A percentile compares a stretch with the other conserved stretches of the same genome.
Evolutionary conservation across 2,113 vertebrate genomes (phyloP).

Genomic region (Leucosticte australis): DNA sequence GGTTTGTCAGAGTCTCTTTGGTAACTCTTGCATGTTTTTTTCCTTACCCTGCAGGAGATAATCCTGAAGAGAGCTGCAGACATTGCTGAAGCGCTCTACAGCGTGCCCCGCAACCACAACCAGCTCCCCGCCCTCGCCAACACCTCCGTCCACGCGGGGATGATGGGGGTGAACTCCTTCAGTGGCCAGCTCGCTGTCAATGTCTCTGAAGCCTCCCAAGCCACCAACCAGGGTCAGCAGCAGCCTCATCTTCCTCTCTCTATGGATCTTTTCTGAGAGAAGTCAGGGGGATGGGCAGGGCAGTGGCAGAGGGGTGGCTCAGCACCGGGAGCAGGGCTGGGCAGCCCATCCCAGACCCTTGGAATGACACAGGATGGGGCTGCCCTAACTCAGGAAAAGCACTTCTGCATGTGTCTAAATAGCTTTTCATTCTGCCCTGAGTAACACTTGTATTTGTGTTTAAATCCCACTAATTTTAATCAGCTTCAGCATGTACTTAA

Average conservation of each 20-base stretch:
- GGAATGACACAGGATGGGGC: not conserved
- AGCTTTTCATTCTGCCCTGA: not conserved
- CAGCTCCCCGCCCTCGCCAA: slow-evolving; percentile 90
- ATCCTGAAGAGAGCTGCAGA: slow-evolving; percentile 97
- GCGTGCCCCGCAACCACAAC: slow-evolving; percentile 93
- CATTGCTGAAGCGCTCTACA: slow-evolving; percentile 98
- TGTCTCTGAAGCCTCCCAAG: slow-evolving; percentile 90
- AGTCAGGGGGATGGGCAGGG: not conserved
- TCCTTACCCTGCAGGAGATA: slow-evolving; percentile 82
- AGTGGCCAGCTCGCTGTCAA: slow-evolving; percentile 95
- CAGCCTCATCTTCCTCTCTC: not conserved
- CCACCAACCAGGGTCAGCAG: slow-evolving; percentile 90
- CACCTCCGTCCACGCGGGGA: slow-evolving; percentile 88
- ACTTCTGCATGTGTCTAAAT: not conserved
- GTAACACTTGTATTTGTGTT: not conserved
- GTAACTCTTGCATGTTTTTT: not conserved
- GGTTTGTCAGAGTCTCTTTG: not conserved
- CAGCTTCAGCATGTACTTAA: not conserved
- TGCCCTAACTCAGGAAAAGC: fast-evolving
- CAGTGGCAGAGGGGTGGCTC: not conserved
- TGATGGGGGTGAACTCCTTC: slow-evolving; percentile 99
- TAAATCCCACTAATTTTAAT: not conserved
- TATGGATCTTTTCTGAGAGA: not conserved
- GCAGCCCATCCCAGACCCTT: not conserved
- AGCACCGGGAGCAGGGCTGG: not conserved